A percentile compares a stretch with the other conserved stretches of the same genome.
Conservation (phyloP, 2,113 vertebrate species). For the Phocoena sinus region DNA sequence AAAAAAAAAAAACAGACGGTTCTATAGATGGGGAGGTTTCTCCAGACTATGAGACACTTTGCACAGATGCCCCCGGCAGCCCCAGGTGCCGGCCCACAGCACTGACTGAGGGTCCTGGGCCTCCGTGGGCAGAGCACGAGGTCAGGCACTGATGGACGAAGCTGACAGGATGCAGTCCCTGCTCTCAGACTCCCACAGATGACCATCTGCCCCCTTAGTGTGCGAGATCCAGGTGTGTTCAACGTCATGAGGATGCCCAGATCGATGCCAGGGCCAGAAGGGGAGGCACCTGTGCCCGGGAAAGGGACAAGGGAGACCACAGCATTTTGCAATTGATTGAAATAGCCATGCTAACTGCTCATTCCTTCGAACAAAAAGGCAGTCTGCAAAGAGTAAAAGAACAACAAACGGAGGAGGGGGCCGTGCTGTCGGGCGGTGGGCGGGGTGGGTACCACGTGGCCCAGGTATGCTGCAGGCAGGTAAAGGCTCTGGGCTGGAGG, state of each 20-base stretch:
- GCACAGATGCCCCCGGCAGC: not conserved
- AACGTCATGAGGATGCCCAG: fast-evolving
- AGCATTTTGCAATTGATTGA: not conserved
- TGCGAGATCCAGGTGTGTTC: not conserved
- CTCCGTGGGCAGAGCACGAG: fast-evolving
- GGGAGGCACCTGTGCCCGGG: not conserved
- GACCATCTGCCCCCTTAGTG: fast-evolving
- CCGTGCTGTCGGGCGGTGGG: fast-evolving
- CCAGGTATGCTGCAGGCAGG: not conserved
- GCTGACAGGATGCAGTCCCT: fast-evolving
- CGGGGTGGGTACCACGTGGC: fast-evolving
- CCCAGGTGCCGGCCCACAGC: not conserved
- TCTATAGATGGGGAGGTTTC: not conserved
- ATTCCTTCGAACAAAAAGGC: not conserved
- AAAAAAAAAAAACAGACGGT: not conserved
- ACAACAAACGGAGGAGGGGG: not conserved
- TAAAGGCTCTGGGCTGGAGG: not conserved
- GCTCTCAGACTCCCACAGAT: not conserved
- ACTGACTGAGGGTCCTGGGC: not conserved
- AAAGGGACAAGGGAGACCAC: not conserved
- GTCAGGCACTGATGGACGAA: fast-evolving
- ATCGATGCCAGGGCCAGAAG: not conserved
- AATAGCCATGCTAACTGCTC: not conserved
- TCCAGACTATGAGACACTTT: not conserved
- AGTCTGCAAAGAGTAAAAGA: not conserved